Evolutionary conservation across 2,113 vertebrate species (phyloP).

Genomic region (Ursus arctos): DNA sequence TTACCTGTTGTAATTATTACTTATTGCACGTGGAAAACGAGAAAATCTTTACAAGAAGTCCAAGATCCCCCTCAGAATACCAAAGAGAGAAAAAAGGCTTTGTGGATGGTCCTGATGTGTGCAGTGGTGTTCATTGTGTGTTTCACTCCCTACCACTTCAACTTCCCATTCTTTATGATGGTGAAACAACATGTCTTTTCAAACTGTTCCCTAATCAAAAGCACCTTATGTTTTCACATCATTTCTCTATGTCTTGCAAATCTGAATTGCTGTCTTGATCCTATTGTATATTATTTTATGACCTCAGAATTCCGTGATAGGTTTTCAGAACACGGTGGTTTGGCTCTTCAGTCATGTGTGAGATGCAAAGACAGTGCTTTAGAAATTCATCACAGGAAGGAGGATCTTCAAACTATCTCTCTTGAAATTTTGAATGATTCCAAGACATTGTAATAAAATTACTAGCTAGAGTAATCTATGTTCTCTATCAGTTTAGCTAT

Average conservation of each 20-base stretch:
- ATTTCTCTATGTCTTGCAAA: slow-evolving; percentile 93
- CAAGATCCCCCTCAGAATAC: slow-evolving; percentile 51
- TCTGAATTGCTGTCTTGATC: slow-evolving; percentile 95
- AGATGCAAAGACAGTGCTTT: slow-evolving; percentile 51
- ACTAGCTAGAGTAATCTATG: neutral
- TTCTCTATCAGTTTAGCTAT: neutral
- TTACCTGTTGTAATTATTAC: slow-evolving; percentile 90
- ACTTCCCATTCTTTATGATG: slow-evolving; percentile 94
- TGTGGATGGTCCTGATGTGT: slow-evolving; percentile 93
- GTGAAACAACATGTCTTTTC: slow-evolving; percentile 86
- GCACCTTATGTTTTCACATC: slow-evolving; percentile 89
- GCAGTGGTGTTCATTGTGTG: slow-evolving; percentile 92
- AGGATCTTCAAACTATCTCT: slow-evolving; percentile 64
- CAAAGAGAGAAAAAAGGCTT: slow-evolving; percentile 89
- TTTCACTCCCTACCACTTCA: slow-evolving; percentile 95
- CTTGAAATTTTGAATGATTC: slow-evolving; percentile 61
- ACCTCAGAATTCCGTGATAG: slow-evolving; percentile 93
- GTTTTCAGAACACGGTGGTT: slow-evolving; percentile 59
- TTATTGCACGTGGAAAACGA: slow-evolving; percentile 91
- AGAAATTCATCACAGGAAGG: slow-evolving; percentile 52
- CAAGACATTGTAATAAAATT: slow-evolving; percentile 58
- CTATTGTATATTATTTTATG: slow-evolving; percentile 96
- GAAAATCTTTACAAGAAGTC: slow-evolving; percentile 86
- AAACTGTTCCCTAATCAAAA: slow-evolving; percentile 84
- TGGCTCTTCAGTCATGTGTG: slow-evolving; percentile 59